Base-by-base conservation (phyloP, 1,140 invertebrate genomes). In the Ceratina japonica region DNA sequence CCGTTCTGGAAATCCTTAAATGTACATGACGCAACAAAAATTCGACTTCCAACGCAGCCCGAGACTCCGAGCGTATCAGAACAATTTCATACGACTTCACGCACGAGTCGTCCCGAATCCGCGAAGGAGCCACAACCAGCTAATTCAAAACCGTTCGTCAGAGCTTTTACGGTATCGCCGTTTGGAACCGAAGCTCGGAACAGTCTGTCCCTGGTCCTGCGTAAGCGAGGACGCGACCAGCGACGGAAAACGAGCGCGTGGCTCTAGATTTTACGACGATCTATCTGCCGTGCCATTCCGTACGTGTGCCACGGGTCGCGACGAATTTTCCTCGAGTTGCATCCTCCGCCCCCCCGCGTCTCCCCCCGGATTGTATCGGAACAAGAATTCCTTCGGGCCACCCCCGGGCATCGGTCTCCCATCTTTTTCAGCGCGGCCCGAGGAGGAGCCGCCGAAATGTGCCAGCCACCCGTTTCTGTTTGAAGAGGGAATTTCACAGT, bases 401-500 rank as follows among this genome's bases (percentile, higher is more conserved):
- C 62, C 51, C 74, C 64, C 1, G 20, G 27, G 27, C 24, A n/a
- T 1, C 49, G 24, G 2, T 15, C 49, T 56, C 27, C 70, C 31
- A 13, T 61, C 68, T 79, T 81, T 69, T 62, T 59, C 65, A 69
- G 4, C 27, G 27, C 52, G 52, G n/a, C 58, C 49, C 64, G 83
- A 79, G 71, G 76, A 80, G 20, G 75, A 68, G 80, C 52, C 82
- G 83, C 82, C 87, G 79, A 89, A 87, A 89, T 88, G 89, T 84
- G 86, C 87, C 85, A 86, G 88, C 87, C 84, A 87, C 77, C 80
- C 89, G 88, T 86, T 88, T 89, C 87, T 91, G 91, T 91, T 91
- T 92, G 90, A 92, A 91, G 91, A 92, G 90, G 85, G 88, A 91
- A 92, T 92, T 92, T 92, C 85, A 92, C 91, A 92, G 91, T 91